phyloP scores from a whole-genome alignment of 2,888 invertebrate genomes.

The Parnassius apollo region DNA sequence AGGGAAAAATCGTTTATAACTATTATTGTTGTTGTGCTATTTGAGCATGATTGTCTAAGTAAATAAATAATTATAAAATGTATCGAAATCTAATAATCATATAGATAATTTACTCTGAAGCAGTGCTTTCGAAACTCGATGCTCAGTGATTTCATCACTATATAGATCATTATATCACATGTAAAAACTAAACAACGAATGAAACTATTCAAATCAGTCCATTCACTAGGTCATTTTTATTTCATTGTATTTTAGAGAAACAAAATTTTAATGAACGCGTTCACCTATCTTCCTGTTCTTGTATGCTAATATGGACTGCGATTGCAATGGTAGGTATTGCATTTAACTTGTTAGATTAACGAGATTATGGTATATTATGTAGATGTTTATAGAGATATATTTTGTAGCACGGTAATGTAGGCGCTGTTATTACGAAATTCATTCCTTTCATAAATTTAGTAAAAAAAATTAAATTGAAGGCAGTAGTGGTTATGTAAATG shows the following conservation, averaged over 20 bases:
- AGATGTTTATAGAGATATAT: not conserved
- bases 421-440: too few relatives aligned
- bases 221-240: not conserved
- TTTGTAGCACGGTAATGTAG: too few relatives aligned
- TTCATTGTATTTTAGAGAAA: constrained; percentile 1
- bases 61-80: too few relatives aligned
- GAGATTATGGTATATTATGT: not conserved
- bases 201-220: constrained; percentile 4
- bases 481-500: too few relatives aligned
- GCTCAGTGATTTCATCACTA: not conserved
- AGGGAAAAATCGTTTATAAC: too few relatives aligned
- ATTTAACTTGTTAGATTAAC: not conserved
- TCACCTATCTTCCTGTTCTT: not conserved
- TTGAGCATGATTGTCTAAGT: too few relatives aligned
- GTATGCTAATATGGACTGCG: constrained; percentile 2
- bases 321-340: not conserved
- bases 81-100: too few relatives aligned
- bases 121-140: too few relatives aligned
- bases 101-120: too few relatives aligned
- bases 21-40: too few relatives aligned
- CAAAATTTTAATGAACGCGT: not conserved
- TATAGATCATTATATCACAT: not conserved
- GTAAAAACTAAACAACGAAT: not conserved
- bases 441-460: too few relatives aligned
- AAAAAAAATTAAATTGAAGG: too few relatives aligned